Evolutionary conservation across 2,797 vertebrate genomes (phyloP), one percentile per base, ranked within the genome.

Genomic region (Sus cebifrons): DNA sequence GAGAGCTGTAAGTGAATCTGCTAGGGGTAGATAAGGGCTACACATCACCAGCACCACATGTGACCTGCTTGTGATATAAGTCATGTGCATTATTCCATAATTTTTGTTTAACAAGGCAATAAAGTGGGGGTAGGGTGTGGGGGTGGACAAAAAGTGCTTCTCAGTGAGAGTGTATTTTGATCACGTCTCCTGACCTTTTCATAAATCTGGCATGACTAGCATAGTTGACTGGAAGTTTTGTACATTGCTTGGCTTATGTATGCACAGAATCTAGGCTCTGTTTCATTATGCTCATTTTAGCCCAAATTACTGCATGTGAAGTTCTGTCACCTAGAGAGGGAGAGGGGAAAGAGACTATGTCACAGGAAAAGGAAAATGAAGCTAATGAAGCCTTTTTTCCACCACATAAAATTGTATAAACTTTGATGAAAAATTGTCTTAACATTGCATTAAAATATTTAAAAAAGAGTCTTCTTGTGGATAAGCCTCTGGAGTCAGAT

Each of bases 51-150:
- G 77, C 36, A 81, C 25, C 81, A 94, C 92, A 67, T 91, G 81
- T 96, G 92, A 95, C 84, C 87, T 78, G 78, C 77, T 88, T 86
- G 49, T 2, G 3, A 89, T 79, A 89, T 40, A 93, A 97, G 32
- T 62, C 44, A 11, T 95, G 62, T 84, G 65, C 62, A 92, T 93
- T 92, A 75, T 85, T 62, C 58, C 64, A 71, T 86, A 81, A 86
- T 94, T 97, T 71, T 95, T 89, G 75, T 74, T 96, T 93, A 92
- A 94, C 78, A 96, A 96, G 73, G 64, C 68, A 95, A 86, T 95
- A 95, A 97, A 96, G 58, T 56, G 86, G 54, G 68, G 29, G 14
- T 44, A 9, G 81, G 65, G 71, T 29, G 17, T 52, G 8, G n/a
- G 3, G 29, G 62, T 85, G 21, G 49, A 86, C 20, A 75, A 87